phyloP scores from a whole-genome alignment of 2,113 vertebrate species.

The Tringa solitaria region DNA sequence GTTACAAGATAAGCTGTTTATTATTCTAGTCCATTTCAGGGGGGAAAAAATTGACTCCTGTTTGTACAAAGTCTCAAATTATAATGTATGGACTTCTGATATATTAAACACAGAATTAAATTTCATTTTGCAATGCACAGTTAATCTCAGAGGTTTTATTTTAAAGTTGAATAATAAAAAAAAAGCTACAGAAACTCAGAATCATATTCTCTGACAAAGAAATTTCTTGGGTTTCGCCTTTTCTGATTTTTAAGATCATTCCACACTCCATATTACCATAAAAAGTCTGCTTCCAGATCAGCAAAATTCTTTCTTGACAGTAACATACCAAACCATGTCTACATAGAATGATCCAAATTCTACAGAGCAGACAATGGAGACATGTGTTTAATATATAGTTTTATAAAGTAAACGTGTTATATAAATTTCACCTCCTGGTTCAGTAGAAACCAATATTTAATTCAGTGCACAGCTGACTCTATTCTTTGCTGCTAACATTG shows the following conservation, averaged over 20 bases:
- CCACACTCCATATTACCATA: background rate
- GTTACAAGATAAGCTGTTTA: background rate
- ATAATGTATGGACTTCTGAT: background rate
- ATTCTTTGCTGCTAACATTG: background rate
- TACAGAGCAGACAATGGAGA: background rate
- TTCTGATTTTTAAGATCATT: background rate
- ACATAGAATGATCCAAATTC: background rate
- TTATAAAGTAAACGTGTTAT: background rate
- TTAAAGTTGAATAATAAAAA: background rate
- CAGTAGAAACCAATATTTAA: background rate
- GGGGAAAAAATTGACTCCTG: background rate
- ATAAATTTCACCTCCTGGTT: background rate
- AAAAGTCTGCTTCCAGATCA: background rate
- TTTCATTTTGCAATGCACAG: background rate
- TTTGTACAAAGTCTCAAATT: background rate
- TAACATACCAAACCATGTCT: background rate
- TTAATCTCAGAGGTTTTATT: background rate
- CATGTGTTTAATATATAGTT: background rate
- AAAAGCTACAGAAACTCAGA: background rate
- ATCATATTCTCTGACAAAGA: background rate
- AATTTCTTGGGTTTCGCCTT: background rate
- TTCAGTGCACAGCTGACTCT: background rate
- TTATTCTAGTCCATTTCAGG: background rate
- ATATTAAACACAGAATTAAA: background rate
- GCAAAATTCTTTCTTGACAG: background rate